These are phyloP conservation scores for Hyperopisus bebe DNA, from an alignment of 2,113 vertebrate genomes.

Conservation along the genomic window DNA sequence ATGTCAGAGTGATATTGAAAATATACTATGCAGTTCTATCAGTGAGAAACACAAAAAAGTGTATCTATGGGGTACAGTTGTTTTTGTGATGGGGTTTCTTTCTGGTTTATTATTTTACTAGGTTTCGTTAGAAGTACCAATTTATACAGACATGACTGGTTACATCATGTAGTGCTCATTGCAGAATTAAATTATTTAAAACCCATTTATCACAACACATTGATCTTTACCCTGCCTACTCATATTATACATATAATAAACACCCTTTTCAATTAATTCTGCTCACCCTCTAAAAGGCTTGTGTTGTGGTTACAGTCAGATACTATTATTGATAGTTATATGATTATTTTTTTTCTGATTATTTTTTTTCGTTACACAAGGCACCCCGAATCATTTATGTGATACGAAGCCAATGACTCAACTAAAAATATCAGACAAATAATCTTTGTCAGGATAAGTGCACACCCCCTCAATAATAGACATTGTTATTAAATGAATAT, in stretches of 20 bases:
- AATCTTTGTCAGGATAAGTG: not conserved
- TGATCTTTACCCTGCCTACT: not conserved
- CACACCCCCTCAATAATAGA: not conserved
- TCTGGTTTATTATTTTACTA: not conserved
- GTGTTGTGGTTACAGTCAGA: not conserved
- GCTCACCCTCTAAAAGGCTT: not conserved
- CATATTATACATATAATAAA: not conserved
- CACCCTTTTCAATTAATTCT: not conserved
- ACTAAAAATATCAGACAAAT: not conserved
- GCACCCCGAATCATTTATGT: not conserved
- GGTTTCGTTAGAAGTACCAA: not conserved
- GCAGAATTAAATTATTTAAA: not conserved
- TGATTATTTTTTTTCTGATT: not conserved
- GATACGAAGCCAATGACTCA: not conserved
- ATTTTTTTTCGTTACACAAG: not conserved
- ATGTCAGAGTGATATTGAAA: constrained; percentile 15
- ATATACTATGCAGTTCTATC: not conserved
- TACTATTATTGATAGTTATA: not conserved
- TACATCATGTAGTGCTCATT: not conserved
- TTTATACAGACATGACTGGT: not conserved
- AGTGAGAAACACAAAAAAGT: constrained; percentile 1
- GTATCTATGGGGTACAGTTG: not conserved
- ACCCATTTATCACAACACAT: not conserved
- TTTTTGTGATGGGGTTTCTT: not conserved
- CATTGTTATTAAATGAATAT: not conserved